Conservation (phyloP, 2,888 invertebrate species). For the Mellilla xanthometata region DNA sequence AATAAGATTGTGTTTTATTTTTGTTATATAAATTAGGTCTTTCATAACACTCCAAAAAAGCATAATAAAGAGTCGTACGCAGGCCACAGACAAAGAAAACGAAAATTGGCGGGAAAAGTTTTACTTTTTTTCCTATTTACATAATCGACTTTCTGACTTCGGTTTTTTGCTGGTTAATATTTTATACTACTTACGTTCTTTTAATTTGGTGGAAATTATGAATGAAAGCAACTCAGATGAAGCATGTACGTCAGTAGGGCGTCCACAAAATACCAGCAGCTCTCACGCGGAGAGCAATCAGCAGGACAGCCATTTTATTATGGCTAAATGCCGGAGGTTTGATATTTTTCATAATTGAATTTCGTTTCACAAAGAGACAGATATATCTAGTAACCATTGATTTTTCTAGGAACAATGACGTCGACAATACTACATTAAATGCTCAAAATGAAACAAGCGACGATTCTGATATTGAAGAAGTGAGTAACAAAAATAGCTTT, state of each 20-base stretch:
- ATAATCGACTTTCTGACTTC: too few relatives aligned
- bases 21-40: neutral
- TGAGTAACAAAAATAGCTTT: conserved; percentile 22
- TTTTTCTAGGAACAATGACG: conserved; percentile 39
- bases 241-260: conserved; percentile 25
- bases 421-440: conserved; percentile 29
- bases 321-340: conserved; percentile 60
- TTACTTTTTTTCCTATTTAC: too few relatives aligned
- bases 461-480: conserved; percentile 60
- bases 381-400: neutral
- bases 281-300: conserved; percentile 28
- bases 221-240: conserved; percentile 33
- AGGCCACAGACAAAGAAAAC: neutral
- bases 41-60: neutral
- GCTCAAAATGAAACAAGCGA: conserved; percentile 51
- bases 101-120: neutral
- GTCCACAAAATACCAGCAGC: conserved; percentile 29
- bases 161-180: too few relatives aligned
- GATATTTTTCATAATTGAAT: neutral
- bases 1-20: too few relatives aligned
- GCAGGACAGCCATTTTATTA: conserved; percentile 48
- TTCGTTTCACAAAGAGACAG: neutral
- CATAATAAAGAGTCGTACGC: too few relatives aligned
- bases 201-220: too few relatives aligned
- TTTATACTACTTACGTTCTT: too few relatives aligned